These are phyloP conservation scores for Drosophila seguyi DNA, from an alignment of 1,140 invertebrate genomes.

Conservation along the genomic window DNA sequence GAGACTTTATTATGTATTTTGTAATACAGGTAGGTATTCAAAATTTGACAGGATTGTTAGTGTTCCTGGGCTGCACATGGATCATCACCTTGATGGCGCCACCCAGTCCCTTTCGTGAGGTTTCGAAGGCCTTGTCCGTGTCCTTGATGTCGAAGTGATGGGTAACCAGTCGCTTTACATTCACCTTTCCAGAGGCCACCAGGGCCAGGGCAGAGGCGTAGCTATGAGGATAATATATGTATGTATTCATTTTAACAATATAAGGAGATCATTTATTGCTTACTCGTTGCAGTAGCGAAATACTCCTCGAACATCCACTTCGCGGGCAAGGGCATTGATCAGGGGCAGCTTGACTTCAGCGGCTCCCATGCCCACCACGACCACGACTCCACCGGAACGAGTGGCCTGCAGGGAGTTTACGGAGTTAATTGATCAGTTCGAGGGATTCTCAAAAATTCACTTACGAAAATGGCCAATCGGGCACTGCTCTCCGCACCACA, in stretches of 20 bases:
- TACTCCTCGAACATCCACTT: slow-evolving; percentile 96
- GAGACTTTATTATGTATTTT: slow-evolving; percentile 8
- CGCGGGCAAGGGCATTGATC: slow-evolving; percentile 91
- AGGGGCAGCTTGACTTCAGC: slow-evolving; percentile 92
- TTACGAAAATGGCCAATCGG: slow-evolving; percentile 88
- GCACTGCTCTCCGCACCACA: slow-evolving; percentile 93
- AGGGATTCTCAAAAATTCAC: not conserved
- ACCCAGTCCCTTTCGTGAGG: slow-evolving; percentile 88
- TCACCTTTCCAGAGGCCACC: slow-evolving; percentile 92
- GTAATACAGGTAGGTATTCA: slow-evolving; percentile 6
- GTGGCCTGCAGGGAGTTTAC: slow-evolving; percentile 88
- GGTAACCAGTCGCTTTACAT: slow-evolving; percentile 95
- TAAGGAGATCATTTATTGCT: slow-evolving; percentile 1
- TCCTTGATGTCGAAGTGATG: slow-evolving; percentile 96
- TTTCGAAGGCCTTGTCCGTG: slow-evolving; percentile 94
- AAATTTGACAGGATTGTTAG: slow-evolving; percentile 85
- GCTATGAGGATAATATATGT: slow-evolving; percentile 38
- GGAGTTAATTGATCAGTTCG: not conserved
- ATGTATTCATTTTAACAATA: no score
- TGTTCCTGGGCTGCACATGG: slow-evolving; percentile 88
- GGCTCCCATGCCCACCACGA: slow-evolving; percentile 94
- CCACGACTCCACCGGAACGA: slow-evolving; percentile 91
- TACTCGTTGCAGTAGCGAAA: slow-evolving; percentile 96
- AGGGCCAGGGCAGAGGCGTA: slow-evolving; percentile 94
- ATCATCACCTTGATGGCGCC: slow-evolving; percentile 97